phyloP scores from a whole-genome alignment of 30 jellyfish, hydroid and myxozoan species.

The Aurelia coerulea region DNA sequence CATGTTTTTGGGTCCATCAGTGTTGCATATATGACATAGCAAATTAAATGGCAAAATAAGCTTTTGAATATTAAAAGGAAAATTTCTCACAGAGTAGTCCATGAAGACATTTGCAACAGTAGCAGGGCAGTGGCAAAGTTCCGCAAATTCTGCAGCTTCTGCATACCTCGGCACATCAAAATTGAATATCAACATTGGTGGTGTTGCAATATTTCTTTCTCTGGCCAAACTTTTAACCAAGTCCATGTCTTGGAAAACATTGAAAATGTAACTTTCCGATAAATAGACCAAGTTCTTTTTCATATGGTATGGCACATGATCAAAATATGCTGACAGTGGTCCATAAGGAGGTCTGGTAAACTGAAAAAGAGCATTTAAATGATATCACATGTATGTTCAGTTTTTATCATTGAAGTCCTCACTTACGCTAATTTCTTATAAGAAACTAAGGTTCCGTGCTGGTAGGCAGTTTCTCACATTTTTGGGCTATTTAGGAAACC shows the following conservation, averaged over 20 bases:
- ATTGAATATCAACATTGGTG: slow-evolving; percentile 10
- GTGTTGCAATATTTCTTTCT: neutral
- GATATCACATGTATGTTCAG: too few species aligned
- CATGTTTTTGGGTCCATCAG: too few species aligned
- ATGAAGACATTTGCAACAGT: slow-evolving; percentile 20
- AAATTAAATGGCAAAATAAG: neutral
- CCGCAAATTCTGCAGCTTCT: slow-evolving; percentile 13
- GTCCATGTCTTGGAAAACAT: neutral
- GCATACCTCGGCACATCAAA: slow-evolving; percentile 28
- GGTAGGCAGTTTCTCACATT: too few species aligned
- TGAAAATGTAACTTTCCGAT: slow-evolving; percentile 12
- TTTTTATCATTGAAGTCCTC: too few species aligned
- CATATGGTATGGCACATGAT: neutral
- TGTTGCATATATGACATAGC: too few species aligned
- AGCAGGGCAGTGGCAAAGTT: slow-evolving; percentile 19
- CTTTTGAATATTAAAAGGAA: neutral
- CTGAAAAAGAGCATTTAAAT: too few species aligned
- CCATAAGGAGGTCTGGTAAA: too few species aligned
- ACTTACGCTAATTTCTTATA: too few species aligned
- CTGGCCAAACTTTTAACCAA: neutral
- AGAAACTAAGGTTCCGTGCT: too few species aligned
- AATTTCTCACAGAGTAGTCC: slow-evolving; percentile 20
- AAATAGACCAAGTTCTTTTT: slow-evolving; percentile 7
- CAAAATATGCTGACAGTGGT: too few species aligned
- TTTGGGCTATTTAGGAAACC: too few species aligned